Conservation (phyloP, 2,888 invertebrate species). For the Tenthredo amoena region DNA sequence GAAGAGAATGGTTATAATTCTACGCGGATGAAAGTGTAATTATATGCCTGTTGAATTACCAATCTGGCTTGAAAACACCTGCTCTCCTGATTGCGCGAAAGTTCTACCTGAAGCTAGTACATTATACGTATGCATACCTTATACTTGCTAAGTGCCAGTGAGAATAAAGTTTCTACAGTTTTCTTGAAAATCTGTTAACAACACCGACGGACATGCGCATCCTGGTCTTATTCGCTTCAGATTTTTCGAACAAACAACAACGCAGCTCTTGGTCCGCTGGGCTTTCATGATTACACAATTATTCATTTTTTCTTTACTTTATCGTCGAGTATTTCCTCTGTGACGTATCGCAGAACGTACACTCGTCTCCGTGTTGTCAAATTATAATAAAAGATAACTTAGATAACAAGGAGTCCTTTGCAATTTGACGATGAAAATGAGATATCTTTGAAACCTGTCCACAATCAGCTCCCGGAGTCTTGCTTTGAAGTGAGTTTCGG, state of each 20-base stretch:
- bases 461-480: not conserved
- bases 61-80: slow-evolving; percentile 20
- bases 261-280: not conserved
- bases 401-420: not conserved
- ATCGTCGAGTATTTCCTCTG: not conserved
- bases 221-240: not conserved
- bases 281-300: not conserved
- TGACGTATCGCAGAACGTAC: not conserved
- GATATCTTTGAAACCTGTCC: not conserved
- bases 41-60: not conserved
- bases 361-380: not conserved
- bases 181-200: not conserved
- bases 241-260: not conserved
- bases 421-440: not conserved
- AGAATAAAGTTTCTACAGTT: not conserved
- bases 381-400: not conserved
- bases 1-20: not conserved
- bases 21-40: not conserved
- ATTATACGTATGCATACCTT: not conserved
- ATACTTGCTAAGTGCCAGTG: slow-evolving; percentile 3
- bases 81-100: slow-evolving; percentile 1
- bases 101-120: not conserved
- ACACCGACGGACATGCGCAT: not conserved
- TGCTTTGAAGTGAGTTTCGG: not conserved
- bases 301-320: not conserved